A percentile compares a stretch with the other conserved stretches of the same genome.
Conservation (phyloP, 2,797 vertebrate genomes). For the Gobionotothen gibberifrons region DNA sequence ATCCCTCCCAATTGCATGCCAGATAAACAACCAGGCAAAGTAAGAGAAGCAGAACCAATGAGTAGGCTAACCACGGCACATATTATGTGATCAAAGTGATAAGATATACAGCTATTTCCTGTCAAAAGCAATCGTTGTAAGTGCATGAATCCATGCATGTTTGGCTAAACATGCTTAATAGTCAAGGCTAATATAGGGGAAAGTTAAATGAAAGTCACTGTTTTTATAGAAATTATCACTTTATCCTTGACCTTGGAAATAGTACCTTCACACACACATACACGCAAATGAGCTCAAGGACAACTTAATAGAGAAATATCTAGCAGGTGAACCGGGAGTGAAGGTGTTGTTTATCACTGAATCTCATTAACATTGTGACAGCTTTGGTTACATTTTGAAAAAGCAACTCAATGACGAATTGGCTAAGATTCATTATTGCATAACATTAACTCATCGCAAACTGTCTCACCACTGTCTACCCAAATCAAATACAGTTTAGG, state of each 20-base stretch:
- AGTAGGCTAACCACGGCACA: neutral
- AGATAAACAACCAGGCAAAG: constrained; percentile 4
- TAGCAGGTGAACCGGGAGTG: neutral
- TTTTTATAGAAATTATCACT: neutral
- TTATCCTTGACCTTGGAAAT: constrained; percentile 1
- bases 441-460: neutral
- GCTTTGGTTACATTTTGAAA: neutral
- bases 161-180: neutral
- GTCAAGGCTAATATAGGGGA: too few species aligned
- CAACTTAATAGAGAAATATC: neutral
- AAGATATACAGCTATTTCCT: neutral
- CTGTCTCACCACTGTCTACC: neutral
- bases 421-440: too few species aligned
- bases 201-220: neutral
- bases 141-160: neutral
- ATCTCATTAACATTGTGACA: neutral
- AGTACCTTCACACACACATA: neutral
- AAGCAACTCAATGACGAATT: too few species aligned
- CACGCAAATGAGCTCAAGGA: neutral
- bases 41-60: neutral
- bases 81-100: neutral
- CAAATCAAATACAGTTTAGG: neutral
- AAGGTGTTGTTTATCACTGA: neutral
- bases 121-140: neutral
- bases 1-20: neutral